Evolutionary conservation across 2,113 vertebrate genomes (phyloP).

Genomic region (Sorex araneus): DNA sequence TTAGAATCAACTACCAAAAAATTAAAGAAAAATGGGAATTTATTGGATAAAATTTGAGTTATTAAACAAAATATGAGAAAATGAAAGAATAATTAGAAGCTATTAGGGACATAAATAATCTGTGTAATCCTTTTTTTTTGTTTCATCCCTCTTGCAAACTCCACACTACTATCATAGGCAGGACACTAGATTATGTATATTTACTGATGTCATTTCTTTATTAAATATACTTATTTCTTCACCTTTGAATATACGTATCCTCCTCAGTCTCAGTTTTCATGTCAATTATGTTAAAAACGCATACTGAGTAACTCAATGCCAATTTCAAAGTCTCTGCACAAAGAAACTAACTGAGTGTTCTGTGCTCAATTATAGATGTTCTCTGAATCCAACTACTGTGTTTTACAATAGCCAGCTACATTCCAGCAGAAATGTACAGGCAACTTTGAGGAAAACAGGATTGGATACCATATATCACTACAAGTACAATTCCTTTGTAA

Average conservation of each 20-base stretch:
- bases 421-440: not conserved
- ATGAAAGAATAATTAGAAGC: not conserved
- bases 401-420: fast-evolving
- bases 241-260: not conserved
- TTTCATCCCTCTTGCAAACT: not conserved
- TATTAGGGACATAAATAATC: not conserved
- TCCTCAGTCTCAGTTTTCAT: not conserved
- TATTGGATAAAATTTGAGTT: not conserved
- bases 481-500: not conserved
- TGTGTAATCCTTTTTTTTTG: not conserved
- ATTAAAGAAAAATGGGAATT: not conserved
- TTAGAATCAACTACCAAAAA: not conserved
- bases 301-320: not conserved
- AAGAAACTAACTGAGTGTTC: not conserved
- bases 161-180: not conserved
- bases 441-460: not conserved
- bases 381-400: not conserved
- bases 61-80: not conserved
- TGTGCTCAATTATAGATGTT: not conserved
- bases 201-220: too few species aligned
- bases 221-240: not conserved
- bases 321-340: not conserved
- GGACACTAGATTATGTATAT: too few species aligned
- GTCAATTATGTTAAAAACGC: slow-evolving; percentile 21
- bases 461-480: not conserved